These are phyloP conservation scores for Poeciliopsis turrubarensis DNA, from an alignment of 2,113 vertebrate species.

Conservation along the genomic window DNA sequence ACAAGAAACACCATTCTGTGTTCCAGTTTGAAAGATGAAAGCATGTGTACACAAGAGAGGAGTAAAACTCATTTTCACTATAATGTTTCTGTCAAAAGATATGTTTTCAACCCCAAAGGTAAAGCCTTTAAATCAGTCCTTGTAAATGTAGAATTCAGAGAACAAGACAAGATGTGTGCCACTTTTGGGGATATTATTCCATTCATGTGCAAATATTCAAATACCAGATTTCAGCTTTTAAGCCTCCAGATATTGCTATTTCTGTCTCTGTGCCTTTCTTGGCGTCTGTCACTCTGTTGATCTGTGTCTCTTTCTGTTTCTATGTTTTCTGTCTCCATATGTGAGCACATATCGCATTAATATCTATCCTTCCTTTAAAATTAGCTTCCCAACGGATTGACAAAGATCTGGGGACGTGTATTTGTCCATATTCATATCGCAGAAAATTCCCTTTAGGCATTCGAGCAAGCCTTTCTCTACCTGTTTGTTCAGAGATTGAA, in stretches of 20 bases:
- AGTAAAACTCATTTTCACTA: slow-evolving; percentile 24
- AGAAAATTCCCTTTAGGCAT: not conserved
- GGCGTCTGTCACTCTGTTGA: slow-evolving; percentile 38
- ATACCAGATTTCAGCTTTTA: slow-evolving; percentile 45
- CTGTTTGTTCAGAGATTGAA: not conserved
- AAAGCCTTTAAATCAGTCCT: slow-evolving; percentile 37
- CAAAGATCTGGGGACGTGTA: slow-evolving; percentile 9
- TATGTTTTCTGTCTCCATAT: slow-evolving; percentile 22
- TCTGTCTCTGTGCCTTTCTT: slow-evolving; percentile 24
- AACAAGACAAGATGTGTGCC: slow-evolving; percentile 40
- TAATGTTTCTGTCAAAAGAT: slow-evolving; percentile 38
- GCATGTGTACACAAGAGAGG: slow-evolving; percentile 28
- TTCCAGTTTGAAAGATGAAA: slow-evolving; percentile 45
- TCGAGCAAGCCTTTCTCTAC: not conserved
- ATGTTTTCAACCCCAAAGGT: slow-evolving; percentile 39
- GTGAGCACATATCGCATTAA: slow-evolving; percentile 21
- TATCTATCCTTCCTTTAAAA: slow-evolving; percentile 17
- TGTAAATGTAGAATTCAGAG: slow-evolving; percentile 33
- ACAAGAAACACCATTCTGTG: slow-evolving; percentile 47
- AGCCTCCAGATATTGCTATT: slow-evolving; percentile 51
- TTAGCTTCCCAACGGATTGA: not conserved
- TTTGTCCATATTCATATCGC: slow-evolving; percentile 13
- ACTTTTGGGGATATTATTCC: slow-evolving; percentile 37
- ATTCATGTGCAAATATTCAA: slow-evolving; percentile 57
- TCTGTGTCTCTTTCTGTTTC: slow-evolving; percentile 26